Conservation (phyloP, 2,113 vertebrate species). For the Zapornia atra region DNA sequence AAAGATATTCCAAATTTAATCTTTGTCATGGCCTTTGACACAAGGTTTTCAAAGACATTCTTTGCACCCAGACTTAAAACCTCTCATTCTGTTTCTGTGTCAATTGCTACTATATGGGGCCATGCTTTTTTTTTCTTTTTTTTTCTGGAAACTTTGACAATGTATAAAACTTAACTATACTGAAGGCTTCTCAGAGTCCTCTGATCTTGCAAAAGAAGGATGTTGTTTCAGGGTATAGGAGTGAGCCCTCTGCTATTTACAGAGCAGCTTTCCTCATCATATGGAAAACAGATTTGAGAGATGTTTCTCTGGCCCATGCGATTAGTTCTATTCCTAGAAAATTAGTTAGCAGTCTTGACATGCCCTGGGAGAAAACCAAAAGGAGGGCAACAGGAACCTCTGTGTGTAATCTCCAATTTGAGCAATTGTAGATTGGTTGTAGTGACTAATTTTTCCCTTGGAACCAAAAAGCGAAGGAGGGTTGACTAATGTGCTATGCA, state of each 20-base stretch:
- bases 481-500: neutral
- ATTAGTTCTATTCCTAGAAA: constrained; percentile 46
- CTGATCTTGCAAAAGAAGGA: neutral
- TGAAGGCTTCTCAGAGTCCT: neutral
- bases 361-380: neutral
- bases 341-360: neutral
- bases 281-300: neutral
- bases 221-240: neutral
- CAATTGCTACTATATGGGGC: neutral
- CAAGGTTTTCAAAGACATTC: neutral
- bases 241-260: neutral
- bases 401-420: neutral
- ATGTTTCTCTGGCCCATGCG: neutral
- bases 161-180: neutral
- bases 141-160: neutral
- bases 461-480: neutral
- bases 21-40: neutral
- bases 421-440: neutral
- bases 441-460: constrained; percentile 25
- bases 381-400: neutral
- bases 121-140: neutral
- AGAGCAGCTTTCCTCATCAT: neutral
- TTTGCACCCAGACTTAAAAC: neutral
- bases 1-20: neutral
- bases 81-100: neutral